Evolutionary conservation across 1,140 invertebrate species (phyloP), one percentile per base, ranked within the genome.

Genomic region (Amyelois transitella): DNA sequence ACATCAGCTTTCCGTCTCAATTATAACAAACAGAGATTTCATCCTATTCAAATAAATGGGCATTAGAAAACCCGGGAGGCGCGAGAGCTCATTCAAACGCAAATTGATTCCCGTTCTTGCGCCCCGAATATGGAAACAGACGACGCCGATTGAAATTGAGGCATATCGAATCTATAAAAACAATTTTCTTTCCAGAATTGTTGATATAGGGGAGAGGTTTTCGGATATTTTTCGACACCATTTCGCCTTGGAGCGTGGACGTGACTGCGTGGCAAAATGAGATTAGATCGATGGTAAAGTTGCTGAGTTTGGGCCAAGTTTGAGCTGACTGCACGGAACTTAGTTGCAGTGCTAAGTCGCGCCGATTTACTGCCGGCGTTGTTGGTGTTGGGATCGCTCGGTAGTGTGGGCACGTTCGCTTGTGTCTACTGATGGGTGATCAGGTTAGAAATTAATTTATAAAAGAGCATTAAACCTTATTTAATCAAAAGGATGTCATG

Each of bases 151-250:
- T 79, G 80, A 81, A 83, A 83, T 79, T 72, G 75, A 73, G 70
- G 72, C 75, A 79, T 81, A 81, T 79, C 70, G 70, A 75, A 83
- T 83, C 72, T 68, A 76, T 81, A 79, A 83, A 81, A 83, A 83
- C 77, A 81, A 81, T 80, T 83, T 82, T 81, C 75, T 67, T 71
- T 56, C 58, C 60, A 65, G 51, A 54, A 67, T 66, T 78, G 69
- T 82, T 78, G 75, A 82, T 79, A 75, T 73, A 77, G 66, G 67
- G 68, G 58, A 45, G 59, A 48, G 62, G 62, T 62, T 62, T 60
- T 61, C 51, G 51, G 65, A 71, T 77, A 77, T 76, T 74, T 69
- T 80, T 75, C 72, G 69, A 69, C 71, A 69, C 64, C 63, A 69
- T 73, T 75, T 66, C 68, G 60, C 60, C 66, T 57, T 45, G 72